Conservation (phyloP, 2,113 vertebrate genomes). For the Xyrauchen texanus region DNA sequence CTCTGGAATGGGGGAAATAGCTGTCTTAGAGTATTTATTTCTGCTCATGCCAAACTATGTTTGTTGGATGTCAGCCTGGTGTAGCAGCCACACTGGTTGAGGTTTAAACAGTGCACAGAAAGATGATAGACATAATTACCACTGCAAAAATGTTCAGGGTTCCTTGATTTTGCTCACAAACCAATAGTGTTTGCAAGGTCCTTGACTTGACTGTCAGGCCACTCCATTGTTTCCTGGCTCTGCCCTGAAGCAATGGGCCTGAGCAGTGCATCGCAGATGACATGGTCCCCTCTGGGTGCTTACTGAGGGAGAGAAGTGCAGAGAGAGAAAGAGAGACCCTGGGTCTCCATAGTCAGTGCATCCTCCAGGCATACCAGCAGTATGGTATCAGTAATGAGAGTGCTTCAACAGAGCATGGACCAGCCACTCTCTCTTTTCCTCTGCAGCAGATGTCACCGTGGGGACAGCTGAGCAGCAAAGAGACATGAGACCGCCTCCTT, state of each 20-base stretch:
- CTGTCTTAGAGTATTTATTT: slow-evolving; percentile 46
- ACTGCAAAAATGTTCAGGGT: slow-evolving; percentile 34
- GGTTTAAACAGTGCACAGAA: slow-evolving; percentile 46
- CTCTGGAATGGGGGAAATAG: slow-evolving; percentile 33
- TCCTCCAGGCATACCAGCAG: slow-evolving; percentile 34
- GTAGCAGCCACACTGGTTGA: slow-evolving; percentile 41
- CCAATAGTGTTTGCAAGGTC: slow-evolving; percentile 36
- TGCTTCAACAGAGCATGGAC: slow-evolving; percentile 31
- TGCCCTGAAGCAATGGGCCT: slow-evolving; percentile 37
- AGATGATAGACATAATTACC: slow-evolving; percentile 57
- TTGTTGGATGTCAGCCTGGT: slow-evolving; percentile 55
- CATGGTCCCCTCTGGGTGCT: slow-evolving; percentile 31
- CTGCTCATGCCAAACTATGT: slow-evolving; percentile 35
- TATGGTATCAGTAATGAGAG: slow-evolving; percentile 53
- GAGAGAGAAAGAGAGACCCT: neutral
- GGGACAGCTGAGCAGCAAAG: slow-evolving; percentile 21
- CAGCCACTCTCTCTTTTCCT: slow-evolving; percentile 18
- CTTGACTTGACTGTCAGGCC: slow-evolving; percentile 41
- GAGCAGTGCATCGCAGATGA: slow-evolving; percentile 48
- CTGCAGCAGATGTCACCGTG: slow-evolving; percentile 42
- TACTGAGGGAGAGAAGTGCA: slow-evolving; percentile 23
- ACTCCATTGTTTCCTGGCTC: slow-evolving; percentile 35
- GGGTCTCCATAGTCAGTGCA: slow-evolving; percentile 31
- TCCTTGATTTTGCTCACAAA: slow-evolving; percentile 38
- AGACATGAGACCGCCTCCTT: slow-evolving; percentile 20